A percentile compares a stretch with the other conserved stretches of the same genome.
Conservation (phyloP, 2,113 vertebrate species). For the Petroica traversi region DNA sequence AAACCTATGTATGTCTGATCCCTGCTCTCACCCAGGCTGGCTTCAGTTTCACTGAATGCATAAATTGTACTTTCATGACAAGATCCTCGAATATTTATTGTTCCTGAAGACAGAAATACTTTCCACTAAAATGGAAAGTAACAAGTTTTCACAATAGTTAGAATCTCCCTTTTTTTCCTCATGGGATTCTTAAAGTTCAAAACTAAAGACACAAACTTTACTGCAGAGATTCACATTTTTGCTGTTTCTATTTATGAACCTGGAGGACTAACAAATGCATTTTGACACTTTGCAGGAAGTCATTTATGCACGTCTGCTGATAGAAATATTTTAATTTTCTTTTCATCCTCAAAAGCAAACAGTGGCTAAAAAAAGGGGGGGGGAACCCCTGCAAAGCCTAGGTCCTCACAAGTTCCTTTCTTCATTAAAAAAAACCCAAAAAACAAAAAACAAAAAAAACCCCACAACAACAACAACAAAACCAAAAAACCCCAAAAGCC, state of each 20-base stretch:
- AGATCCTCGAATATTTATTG: neutral
- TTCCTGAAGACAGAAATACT: neutral
- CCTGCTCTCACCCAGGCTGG: neutral
- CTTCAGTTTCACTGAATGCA: conserved; percentile 6
- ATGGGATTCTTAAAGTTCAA: neutral
- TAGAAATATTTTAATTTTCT: neutral
- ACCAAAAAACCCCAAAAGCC: too few relatives aligned
- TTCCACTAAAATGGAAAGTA: neutral
- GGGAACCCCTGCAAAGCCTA: neutral
- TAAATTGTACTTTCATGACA: neutral
- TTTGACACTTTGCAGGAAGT: neutral
- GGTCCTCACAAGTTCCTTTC: neutral
- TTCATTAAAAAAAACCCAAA: neutral
- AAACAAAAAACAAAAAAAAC: too few relatives aligned
- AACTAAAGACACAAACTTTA: neutral
- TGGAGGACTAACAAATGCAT: neutral
- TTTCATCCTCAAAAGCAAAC: neutral
- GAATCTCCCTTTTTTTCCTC: fast-evolving
- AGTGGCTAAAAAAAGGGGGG: neutral
- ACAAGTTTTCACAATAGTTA: neutral
- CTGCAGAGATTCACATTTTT: neutral
- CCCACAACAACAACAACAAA: too few relatives aligned
- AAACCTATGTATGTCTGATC: neutral
- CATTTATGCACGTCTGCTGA: neutral
- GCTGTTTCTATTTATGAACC: neutral